Percentiles rank a stretch among this genome's conserved stretches.
These are phyloP conservation scores for Ypsolopha sequella DNA, from an alignment of 2,888 invertebrate species.

Conservation along the genomic window DNA sequence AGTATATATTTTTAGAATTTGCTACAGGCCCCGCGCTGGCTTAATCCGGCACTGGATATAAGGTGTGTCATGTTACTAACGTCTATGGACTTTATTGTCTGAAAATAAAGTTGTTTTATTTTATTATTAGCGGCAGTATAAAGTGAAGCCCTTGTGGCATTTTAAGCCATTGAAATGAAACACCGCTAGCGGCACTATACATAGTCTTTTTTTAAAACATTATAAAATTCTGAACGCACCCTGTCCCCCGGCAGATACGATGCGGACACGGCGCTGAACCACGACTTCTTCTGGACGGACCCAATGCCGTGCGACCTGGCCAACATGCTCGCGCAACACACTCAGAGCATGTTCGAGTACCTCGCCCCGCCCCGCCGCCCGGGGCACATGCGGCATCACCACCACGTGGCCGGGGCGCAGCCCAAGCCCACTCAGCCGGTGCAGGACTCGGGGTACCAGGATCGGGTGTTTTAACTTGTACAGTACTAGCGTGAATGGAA, in stretches of 20 bases:
- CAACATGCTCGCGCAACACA: slow-evolving; percentile 90
- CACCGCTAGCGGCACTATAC: too few species aligned
- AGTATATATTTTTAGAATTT: too few species aligned
- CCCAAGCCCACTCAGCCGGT: slow-evolving; percentile 62
- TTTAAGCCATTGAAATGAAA: too few species aligned
- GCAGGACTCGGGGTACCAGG: slow-evolving; percentile 87
- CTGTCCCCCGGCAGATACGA: slow-evolving; percentile 65
- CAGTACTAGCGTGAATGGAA: background rate
- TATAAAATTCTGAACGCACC: background rate
- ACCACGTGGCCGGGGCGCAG: slow-evolving; percentile 66
- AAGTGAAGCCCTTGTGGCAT: too few species aligned
- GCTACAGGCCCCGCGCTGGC: too few species aligned
- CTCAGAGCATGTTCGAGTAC: slow-evolving; percentile 96
- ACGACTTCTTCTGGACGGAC: slow-evolving; percentile 99
- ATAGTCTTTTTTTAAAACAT: background rate
- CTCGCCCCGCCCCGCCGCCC: slow-evolving; percentile 77
- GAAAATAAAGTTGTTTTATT: too few species aligned
- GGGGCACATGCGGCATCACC: slow-evolving; percentile 78
- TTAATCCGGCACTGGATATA: too few species aligned
- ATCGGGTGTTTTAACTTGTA: slow-evolving; percentile 78
- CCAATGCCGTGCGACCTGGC: slow-evolving; percentile 94
- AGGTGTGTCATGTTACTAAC: too few species aligned
- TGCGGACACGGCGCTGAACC: slow-evolving; percentile 93
- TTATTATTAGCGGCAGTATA: too few species aligned
- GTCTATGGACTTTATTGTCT: too few species aligned